Evolutionary conservation across 2,113 vertebrate genomes (phyloP), one percentile per base, ranked within the genome.

Genomic region (Solea senegalensis): DNA sequence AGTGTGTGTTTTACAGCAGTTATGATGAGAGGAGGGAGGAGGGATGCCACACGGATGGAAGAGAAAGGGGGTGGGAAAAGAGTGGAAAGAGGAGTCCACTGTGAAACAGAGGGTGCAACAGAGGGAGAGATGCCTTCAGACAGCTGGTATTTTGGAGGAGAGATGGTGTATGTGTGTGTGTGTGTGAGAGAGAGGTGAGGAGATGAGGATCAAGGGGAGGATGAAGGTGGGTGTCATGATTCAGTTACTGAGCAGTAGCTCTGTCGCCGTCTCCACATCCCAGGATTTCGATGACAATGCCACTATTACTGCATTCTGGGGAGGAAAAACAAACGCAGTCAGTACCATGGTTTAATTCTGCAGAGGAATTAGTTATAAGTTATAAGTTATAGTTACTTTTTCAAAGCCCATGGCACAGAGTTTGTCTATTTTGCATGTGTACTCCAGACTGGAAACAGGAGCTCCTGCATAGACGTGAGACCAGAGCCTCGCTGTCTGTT

Each of bases 361-460:
- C n/a, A 10, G 70, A 9, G 64, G 9, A 52, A 15, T 27, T n/a
- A n/a, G n/a, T n/a, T n/a, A n/a, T n/a, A n/a, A n/a, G n/a, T n/a
- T n/a, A n/a, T n/a, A n/a, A 14, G 9, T 3, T 3, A 57, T 26
- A 51, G 92, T 81, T 74, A 98, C 97, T 95, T 96, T 98, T 95
- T 99, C 98, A 89, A 98, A 99, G 92, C 98, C 98, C 98, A 99
- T 99, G 94, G 98, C 95, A 95, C 97, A 99, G 89, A 99, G 95
- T 92, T 99, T 98, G 93, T 99, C 97, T 96, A 99, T 98, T 95
- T 99, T 99, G 94, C 95, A 96, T 88, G 96, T 97, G 94, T 98
- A 99, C 90, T 99, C 98, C 76, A 96, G 95, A 96, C 96, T 97
- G 94, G 96, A 97, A 92, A 96, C 94, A 27, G 98, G 97, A 85